Evolutionary conservation across 1,140 invertebrate species (phyloP).

Genomic region (Chlorops oryzae): DNA sequence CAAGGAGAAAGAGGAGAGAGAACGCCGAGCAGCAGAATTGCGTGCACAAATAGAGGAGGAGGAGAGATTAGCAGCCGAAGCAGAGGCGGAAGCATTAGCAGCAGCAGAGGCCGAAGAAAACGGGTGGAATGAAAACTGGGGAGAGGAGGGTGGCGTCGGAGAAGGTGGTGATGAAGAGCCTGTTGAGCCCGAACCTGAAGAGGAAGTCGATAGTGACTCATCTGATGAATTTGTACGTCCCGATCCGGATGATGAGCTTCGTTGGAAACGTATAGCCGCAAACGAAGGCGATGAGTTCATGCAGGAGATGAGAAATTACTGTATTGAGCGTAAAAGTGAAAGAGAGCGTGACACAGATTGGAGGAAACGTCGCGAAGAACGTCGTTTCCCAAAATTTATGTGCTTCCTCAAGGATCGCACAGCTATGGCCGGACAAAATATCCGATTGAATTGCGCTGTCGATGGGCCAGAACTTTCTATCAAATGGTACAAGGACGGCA

Average conservation of each 20-base stretch:
- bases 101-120: constrained; percentile 30
- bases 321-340: constrained; percentile 35
- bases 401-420: constrained; percentile 71
- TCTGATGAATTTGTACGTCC: constrained; percentile 42
- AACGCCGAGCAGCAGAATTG: constrained; percentile 41
- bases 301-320: constrained; percentile 44
- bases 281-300: constrained; percentile 43
- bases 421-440: constrained; percentile 63
- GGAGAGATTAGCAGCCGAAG: constrained; percentile 34
- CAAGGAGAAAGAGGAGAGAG: constrained; percentile 43
- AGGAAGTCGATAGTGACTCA: constrained; percentile 31
- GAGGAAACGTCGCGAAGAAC: constrained; percentile 38
- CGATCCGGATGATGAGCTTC: constrained; percentile 40
- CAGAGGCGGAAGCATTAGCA: constrained; percentile 26
- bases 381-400: constrained; percentile 39
- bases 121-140: constrained; percentile 24
- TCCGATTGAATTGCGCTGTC: constrained; percentile 79
- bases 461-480: constrained; percentile 73
- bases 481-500: constrained; percentile 77
- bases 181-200: constrained; percentile 19
- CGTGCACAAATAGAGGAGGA: constrained; percentile 40
- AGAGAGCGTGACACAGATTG: constrained; percentile 46
- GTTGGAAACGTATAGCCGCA: constrained; percentile 42
- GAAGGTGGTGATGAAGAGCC: constrained; percentile 32
- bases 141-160: constrained; percentile 15